phyloP scores from a whole-genome alignment of 2,888 invertebrate species.

The Thymelicus acteon region DNA sequence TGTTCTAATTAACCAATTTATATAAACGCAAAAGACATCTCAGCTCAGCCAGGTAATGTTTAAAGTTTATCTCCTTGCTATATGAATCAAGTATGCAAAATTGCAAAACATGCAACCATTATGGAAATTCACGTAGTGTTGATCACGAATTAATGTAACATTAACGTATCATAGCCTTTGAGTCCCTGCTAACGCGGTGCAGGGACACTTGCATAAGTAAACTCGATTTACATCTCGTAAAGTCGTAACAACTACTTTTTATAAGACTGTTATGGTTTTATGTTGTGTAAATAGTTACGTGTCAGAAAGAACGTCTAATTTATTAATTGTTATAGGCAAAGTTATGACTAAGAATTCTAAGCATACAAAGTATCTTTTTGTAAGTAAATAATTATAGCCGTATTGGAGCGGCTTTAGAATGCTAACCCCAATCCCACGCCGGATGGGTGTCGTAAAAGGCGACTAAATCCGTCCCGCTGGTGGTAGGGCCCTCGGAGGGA shows the following conservation, averaged over 20 bases:
- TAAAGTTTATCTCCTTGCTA: background rate
- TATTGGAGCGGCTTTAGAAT: too few species aligned
- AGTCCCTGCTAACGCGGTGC: conserved; percentile 5
- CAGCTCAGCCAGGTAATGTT: background rate
- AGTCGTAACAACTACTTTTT: conserved; percentile 17
- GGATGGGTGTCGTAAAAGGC: too few species aligned
- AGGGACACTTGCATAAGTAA: conserved; percentile 7
- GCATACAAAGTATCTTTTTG: too few species aligned
- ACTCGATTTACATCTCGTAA: conserved; percentile 23
- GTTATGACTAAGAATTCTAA: too few species aligned
- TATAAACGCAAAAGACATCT: background rate
- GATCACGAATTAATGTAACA: conserved; percentile 11
- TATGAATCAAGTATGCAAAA: conserved; percentile 28
- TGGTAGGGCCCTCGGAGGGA: too few species aligned
- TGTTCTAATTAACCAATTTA: too few species aligned
- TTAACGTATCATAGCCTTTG: conserved; percentile 22
- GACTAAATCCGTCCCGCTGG: too few species aligned
- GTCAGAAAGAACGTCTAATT: too few species aligned
- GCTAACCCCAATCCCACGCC: too few species aligned
- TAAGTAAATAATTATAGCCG: too few species aligned
- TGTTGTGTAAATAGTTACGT: too few species aligned
- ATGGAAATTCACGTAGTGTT: conserved; percentile 18
- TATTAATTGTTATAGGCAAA: too few species aligned
- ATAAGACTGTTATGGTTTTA: background rate
- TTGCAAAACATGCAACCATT: conserved; percentile 6